A percentile compares a stretch with the other conserved stretches of the same genome.
phyloP scores from a whole-genome alignment of 2,888 invertebrate species.

The Oegoconia quadripuncta region DNA sequence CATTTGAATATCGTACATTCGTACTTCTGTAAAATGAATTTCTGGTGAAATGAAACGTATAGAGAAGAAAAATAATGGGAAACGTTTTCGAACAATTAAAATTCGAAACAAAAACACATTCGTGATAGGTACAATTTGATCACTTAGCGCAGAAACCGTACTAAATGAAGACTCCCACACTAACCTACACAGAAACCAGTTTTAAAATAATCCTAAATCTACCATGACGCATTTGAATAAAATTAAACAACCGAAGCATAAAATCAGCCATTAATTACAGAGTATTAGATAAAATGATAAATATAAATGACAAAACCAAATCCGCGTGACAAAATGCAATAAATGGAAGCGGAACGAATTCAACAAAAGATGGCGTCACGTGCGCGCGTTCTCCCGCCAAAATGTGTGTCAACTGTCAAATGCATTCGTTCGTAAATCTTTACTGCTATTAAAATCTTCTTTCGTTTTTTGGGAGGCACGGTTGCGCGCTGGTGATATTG shows the following conservation, averaged over 20 bases:
- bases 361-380: slow-evolving; percentile 62
- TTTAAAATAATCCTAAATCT: slow-evolving; percentile 3
- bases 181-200: neutral
- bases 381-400: slow-evolving; percentile 50
- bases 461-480: slow-evolving; percentile 2
- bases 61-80: too few relatives aligned
- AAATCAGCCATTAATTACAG: slow-evolving; percentile 35
- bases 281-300: slow-evolving; percentile 43
- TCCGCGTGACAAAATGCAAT: slow-evolving; percentile 44
- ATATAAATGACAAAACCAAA: slow-evolving; percentile 49
- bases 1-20: too few relatives aligned
- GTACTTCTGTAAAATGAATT: too few relatives aligned
- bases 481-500: too few relatives aligned
- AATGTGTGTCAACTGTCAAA: slow-evolving; percentile 53
- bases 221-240: slow-evolving; percentile 46
- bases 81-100: too few relatives aligned
- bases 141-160: too few relatives aligned
- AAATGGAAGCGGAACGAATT: slow-evolving; percentile 43
- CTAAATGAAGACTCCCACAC: neutral
- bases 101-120: too few relatives aligned
- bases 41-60: too few relatives aligned
- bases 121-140: too few relatives aligned
- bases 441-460: slow-evolving; percentile 28
- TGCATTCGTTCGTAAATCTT: slow-evolving; percentile 42
- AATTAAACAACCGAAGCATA: slow-evolving; percentile 35